A percentile compares a stretch with the other conserved stretches of the same genome.
Evolutionary conservation across 1,140 invertebrate genomes (phyloP).

Genomic region (Rhynchophorus ferrugineus): DNA sequence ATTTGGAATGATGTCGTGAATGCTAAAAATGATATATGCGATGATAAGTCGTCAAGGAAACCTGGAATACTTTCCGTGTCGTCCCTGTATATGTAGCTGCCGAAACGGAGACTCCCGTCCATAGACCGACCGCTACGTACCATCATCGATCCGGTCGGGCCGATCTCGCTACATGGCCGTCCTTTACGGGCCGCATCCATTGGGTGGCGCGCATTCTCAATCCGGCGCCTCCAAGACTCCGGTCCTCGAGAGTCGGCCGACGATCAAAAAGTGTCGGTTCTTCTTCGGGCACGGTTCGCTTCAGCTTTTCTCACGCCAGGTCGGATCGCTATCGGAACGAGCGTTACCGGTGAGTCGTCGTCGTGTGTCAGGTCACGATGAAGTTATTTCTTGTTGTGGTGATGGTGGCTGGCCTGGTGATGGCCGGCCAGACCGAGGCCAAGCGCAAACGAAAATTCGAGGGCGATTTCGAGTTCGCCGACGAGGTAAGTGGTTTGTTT

Average conservation of each 20-base stretch:
- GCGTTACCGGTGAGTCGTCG: background rate
- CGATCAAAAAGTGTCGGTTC: background rate
- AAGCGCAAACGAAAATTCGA: constrained; percentile 57
- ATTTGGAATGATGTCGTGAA: no score
- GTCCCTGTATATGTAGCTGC: no score
- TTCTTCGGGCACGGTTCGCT: background rate
- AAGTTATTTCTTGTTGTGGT: constrained; percentile 41
- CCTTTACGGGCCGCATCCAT: no score
- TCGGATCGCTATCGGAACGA: background rate
- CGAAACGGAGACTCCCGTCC: no score
- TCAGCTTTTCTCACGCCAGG: background rate
- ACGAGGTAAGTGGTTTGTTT: constrained; percentile 48
- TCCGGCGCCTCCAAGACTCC: background rate
- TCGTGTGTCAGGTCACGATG: constrained; percentile 12
- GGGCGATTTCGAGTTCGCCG: constrained; percentile 61
- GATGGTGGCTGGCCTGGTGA: constrained; percentile 38
- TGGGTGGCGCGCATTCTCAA: background rate
- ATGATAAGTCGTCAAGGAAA: no score
- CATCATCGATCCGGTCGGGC: background rate
- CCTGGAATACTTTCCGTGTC: no score
- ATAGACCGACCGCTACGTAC: background rate
- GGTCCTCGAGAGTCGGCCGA: background rate
- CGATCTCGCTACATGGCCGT: no score
- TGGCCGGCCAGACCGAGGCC: constrained; percentile 42
- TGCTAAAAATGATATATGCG: no score